phyloP scores from a whole-genome alignment of 92 coral and sea anemone species.

The Phenganax marumi region DNA sequence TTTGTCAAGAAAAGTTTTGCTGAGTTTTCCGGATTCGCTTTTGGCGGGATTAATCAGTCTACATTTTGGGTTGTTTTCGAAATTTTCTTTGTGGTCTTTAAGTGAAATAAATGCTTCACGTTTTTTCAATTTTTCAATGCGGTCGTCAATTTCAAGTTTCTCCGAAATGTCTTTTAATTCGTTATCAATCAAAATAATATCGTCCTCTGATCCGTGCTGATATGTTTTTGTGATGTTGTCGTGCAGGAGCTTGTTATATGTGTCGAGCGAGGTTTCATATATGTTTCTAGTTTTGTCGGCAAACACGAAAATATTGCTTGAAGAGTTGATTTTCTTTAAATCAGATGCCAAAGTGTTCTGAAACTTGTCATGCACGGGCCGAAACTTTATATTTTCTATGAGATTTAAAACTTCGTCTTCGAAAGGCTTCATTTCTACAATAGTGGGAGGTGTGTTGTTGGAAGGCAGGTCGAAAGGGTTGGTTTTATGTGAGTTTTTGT shows the following conservation, averaged over 20 bases:
- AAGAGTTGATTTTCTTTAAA: background rate
- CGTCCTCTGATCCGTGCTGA: background rate
- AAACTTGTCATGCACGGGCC: background rate
- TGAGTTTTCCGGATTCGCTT: no score
- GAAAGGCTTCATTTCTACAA: background rate
- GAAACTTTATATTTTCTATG: background rate
- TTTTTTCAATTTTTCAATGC: background rate
- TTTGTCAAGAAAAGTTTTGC: no score
- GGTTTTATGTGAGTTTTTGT: background rate
- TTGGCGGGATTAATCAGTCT: no score
- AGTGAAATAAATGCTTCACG: no score
- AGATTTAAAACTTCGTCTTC: background rate
- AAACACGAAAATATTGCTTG: background rate
- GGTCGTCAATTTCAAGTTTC: background rate
- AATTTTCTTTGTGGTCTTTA: no score
- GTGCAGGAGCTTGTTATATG: no score
- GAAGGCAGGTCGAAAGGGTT: background rate
- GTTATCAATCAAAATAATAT: background rate
- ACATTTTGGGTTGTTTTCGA: no score
- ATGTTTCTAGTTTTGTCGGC: no score
- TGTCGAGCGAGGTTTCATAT: background rate
- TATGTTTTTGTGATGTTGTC: background rate
- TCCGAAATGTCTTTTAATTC: background rate
- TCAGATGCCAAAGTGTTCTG: background rate
- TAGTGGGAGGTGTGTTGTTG: background rate